phyloP scores from a whole-genome alignment of 2,113 vertebrate genomes.

The Paralichthys olivaceus region DNA sequence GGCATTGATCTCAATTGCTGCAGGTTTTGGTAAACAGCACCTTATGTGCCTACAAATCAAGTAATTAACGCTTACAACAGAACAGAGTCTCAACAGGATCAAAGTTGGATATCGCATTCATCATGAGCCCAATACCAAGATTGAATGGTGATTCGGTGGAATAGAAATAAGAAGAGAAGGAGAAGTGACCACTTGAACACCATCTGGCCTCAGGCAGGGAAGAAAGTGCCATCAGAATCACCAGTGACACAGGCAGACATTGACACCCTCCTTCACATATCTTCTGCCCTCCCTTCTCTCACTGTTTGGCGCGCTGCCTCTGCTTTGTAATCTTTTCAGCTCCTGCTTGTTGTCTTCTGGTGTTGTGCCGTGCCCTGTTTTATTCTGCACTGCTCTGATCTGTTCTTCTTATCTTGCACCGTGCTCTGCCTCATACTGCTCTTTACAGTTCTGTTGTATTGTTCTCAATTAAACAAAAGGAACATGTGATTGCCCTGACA shows the following conservation, averaged over 20 bases:
- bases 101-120: conserved; percentile 64
- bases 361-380: conserved; percentile 38
- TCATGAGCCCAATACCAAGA: conserved; percentile 36
- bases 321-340: conserved; percentile 32
- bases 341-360: conserved; percentile 47
- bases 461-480: conserved; percentile 68
- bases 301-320: not conserved
- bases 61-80: conserved; percentile 82
- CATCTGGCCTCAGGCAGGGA: conserved; percentile 41
- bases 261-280: conserved; percentile 11
- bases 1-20: conserved; percentile 81
- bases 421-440: conserved; percentile 29
- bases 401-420: conserved; percentile 28
- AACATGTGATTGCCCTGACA: conserved; percentile 56
- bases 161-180: conserved; percentile 29
- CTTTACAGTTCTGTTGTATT: conserved; percentile 47
- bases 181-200: conserved; percentile 61
- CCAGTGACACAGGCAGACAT: conserved; percentile 57
- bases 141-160: conserved; percentile 36
- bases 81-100: conserved; percentile 59
- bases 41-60: conserved; percentile 80
- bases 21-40: conserved; percentile 80
- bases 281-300: conserved; percentile 6
- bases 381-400: conserved; percentile 57
- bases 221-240: conserved; percentile 46